These are phyloP conservation scores for Romanomermis culicivorax DNA, from an alignment of 2,888 invertebrate species.

Conservation along the genomic window DNA sequence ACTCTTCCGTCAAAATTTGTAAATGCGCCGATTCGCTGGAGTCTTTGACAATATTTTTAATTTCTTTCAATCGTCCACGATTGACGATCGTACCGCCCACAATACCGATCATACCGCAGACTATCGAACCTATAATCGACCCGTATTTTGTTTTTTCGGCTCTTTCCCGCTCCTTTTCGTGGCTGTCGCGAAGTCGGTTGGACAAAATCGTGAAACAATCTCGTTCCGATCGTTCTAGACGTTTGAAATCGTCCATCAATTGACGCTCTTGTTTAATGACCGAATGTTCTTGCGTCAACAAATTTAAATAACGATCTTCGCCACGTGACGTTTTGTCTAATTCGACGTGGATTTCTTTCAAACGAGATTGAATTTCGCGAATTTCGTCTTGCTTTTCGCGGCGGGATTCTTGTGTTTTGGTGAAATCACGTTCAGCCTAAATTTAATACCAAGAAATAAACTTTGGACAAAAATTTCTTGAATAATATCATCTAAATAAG, in stretches of 20 bases:
- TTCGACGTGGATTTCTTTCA: conserved; percentile 50
- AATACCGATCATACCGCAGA: conserved; percentile 19
- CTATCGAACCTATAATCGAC: conserved; percentile 49
- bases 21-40: conserved; percentile 11
- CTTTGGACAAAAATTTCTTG: too few relatives aligned
- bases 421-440: conserved; percentile 41
- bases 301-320: conserved; percentile 49
- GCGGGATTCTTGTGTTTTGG: conserved; percentile 43
- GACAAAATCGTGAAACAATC: conserved; percentile 45
- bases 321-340: conserved; percentile 53
- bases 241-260: conserved; percentile 6
- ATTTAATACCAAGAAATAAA: too few relatives aligned
- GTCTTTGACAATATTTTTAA: conserved; percentile 19
- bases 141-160: conserved; percentile 64
- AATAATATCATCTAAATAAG: too few relatives aligned
- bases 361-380: conserved; percentile 39
- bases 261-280: conserved; percentile 34
- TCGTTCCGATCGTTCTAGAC: conserved; percentile 11
- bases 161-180: conserved; percentile 58
- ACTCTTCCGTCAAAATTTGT: conserved; percentile 11
- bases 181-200: conserved; percentile 52
- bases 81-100: conserved; percentile 14
- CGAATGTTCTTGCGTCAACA: conserved; percentile 48
- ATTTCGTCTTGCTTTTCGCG: conserved; percentile 43
- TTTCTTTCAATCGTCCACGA: conserved; percentile 20